Evolutionary conservation across 2,113 vertebrate genomes (phyloP), one percentile per base, ranked within the genome.

Genomic region (Gallinago jamesoni): DNA sequence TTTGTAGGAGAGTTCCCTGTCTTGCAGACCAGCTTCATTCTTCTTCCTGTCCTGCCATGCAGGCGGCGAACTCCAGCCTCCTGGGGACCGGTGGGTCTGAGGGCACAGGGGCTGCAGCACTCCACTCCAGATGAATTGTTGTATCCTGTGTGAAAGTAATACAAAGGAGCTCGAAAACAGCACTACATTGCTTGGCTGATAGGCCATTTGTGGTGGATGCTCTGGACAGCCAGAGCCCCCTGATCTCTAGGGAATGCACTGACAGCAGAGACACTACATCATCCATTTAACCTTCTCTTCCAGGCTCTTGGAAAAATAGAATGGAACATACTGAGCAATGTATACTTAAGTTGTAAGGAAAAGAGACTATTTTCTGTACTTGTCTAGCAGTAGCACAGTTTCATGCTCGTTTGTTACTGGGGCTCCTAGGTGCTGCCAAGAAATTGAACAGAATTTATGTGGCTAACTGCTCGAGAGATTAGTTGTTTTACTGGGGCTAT

Each of bases 21-120:
- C 41, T 41, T 33, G 24, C 28, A 84, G 24, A 56, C 3, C 10
- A 76, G 3, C 12, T 47, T 70, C 7, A 6, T 3, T 47, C 8
- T 39, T 82, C 22, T 62, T 25, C 27, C 12, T 45, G 5, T 19
- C 23, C 5, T 7, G n/a, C 5, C 0, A 0, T 2, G 12, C 15
- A 67, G 14, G 4, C 37, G 69, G 37, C 0, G 5, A 79, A 41
- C 4, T 45, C 11, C 27, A 50, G 24, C 4, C 8, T 52, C 5
- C 47, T 59, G 17, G 12, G 4, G 17, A 43, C 19, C 52, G 35
- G 7, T 3, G 14, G 22, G 4, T 62, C 56, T 63, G 45, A 84
- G 14, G 17, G 4, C 3, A 14, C 12, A 77, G 33, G 16, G 68
- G 17, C 11, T 30, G 18, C 28, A 77, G 20, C 28, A n/a, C 10